phyloP scores from a whole-genome alignment of 1,140 invertebrate genomes.

The Sycophaga agraensis region DNA sequence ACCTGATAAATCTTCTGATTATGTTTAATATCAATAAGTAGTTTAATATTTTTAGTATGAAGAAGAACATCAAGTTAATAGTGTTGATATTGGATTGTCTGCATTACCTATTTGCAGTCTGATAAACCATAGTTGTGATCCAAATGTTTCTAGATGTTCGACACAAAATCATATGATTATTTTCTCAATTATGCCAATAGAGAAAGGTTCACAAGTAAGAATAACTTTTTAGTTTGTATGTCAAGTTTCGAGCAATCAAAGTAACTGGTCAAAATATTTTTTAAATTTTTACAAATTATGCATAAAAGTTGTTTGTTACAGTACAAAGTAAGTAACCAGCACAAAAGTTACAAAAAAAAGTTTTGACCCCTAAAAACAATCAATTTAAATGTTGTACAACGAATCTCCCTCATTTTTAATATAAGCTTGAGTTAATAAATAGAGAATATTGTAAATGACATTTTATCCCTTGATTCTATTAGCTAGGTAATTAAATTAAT shows the following conservation, averaged over 20 bases:
- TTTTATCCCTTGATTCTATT: too few species aligned
- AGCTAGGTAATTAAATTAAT: too few species aligned
- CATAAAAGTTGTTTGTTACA: background rate
- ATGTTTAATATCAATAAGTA: background rate
- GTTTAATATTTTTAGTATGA: conserved; percentile 34
- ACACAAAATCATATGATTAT: conserved; percentile 60
- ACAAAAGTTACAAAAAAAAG: too few species aligned
- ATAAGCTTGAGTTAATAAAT: too few species aligned
- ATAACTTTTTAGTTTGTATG: background rate
- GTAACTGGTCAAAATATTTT: background rate
- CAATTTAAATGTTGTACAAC: too few species aligned
- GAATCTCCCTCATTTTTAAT: too few species aligned
- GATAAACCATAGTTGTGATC: conserved; percentile 88
- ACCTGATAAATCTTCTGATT: too few species aligned
- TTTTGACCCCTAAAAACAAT: too few species aligned
- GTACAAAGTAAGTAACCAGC: too few species aligned
- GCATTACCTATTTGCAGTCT: conserved; percentile 78
- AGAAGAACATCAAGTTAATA: conserved; percentile 33
- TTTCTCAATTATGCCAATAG: conserved; percentile 66
- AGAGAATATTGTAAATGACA: too few species aligned
- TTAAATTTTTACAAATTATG: background rate
- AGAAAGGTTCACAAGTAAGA: conserved; percentile 64
- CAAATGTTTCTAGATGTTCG: conserved; percentile 74
- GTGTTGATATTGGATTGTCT: conserved; percentile 62
- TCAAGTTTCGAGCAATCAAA: too few species aligned